Percentiles rank a stretch among this genome's conserved stretches.
phyloP scores from a whole-genome alignment of 2,888 invertebrate genomes.

The Patella pellucida region DNA sequence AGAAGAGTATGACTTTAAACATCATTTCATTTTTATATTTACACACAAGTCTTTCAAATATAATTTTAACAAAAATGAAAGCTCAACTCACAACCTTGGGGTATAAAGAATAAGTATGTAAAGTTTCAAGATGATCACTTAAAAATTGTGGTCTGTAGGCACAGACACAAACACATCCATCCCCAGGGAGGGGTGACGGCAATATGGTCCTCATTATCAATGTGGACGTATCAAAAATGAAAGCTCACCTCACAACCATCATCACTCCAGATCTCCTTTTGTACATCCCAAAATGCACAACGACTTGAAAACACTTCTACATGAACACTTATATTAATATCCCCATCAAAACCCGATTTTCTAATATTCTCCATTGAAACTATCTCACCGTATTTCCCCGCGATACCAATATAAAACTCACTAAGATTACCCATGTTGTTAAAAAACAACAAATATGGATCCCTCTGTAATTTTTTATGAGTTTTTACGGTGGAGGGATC shows the following conservation, averaged over 20 bases:
- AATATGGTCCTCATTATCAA: too few species aligned
- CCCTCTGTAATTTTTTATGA: background rate
- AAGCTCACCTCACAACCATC: constrained; percentile 24
- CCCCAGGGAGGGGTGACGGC: too few species aligned
- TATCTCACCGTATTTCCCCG: constrained; percentile 9
- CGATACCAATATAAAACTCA: constrained; percentile 7
- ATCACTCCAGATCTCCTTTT: constrained; percentile 13
- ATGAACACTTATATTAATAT: background rate
- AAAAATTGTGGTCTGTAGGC: too few species aligned
- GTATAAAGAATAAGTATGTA: too few species aligned
- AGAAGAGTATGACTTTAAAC: too few species aligned
- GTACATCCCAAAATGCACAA: constrained; percentile 24
- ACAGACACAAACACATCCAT: too few species aligned
- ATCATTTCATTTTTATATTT: too few species aligned
- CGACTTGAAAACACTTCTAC: constrained; percentile 8
- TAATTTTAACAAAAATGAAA: background rate
- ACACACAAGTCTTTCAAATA: too few species aligned
- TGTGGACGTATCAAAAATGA: too few species aligned
- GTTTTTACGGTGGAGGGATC: background rate
- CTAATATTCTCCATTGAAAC: background rate
- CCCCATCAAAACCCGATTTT: background rate
- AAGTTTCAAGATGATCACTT: too few species aligned
- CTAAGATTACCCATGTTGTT: background rate
- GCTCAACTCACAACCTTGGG: constrained; percentile 27
- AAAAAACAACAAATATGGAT: constrained; percentile 16